Percentiles rank a stretch among this genome's conserved stretches.
Conservation (phyloP, 2,888 invertebrate species). For the Anoplius nigerrimus region DNA sequence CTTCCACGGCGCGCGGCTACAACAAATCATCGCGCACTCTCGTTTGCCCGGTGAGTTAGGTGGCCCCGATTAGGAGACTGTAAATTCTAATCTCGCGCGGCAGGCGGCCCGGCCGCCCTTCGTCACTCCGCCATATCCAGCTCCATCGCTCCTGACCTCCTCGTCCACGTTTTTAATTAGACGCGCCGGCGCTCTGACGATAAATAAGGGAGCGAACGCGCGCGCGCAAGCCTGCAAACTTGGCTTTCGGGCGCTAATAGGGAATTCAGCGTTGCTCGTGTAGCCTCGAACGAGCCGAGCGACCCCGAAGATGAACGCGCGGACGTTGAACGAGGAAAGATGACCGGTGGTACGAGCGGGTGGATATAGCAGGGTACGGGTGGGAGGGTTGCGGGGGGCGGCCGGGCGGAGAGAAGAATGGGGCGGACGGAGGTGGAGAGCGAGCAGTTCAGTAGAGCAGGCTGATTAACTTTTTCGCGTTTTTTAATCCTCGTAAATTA, state of each 20-base stretch:
- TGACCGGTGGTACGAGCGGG: not conserved
- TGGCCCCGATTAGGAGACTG: conserved; percentile 48
- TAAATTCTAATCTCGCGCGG: conserved; percentile 59
- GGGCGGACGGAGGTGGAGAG: conserved; percentile 1
- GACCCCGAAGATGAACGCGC: conserved; percentile 11
- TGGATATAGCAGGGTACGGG: conserved; percentile 4
- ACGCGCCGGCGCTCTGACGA: conserved; percentile 34
- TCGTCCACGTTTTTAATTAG: conserved; percentile 44
- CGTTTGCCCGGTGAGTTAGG: conserved; percentile 45
- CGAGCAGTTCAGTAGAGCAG: conserved; percentile 27
- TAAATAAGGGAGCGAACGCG: conserved; percentile 38
- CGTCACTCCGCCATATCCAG: conserved; percentile 19
- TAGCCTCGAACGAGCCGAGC: not conserved
- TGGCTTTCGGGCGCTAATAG: conserved; percentile 39
- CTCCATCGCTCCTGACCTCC: conserved; percentile 5
- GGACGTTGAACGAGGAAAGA: not conserved
- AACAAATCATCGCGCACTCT: conserved; percentile 36
- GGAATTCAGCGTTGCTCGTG: conserved; percentile 27
- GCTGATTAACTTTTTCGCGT: conserved; percentile 60
- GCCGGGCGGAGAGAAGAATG: conserved; percentile 35
- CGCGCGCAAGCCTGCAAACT: conserved; percentile 18
- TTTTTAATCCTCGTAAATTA: conserved; percentile 61
- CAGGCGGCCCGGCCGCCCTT: conserved; percentile 27
- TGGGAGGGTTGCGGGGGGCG: conserved; percentile 11
- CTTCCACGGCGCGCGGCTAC: conserved; percentile 28